phyloP scores from a whole-genome alignment of 64 coral and sea anemone species.

The Pocillopora damicornis region DNA sequence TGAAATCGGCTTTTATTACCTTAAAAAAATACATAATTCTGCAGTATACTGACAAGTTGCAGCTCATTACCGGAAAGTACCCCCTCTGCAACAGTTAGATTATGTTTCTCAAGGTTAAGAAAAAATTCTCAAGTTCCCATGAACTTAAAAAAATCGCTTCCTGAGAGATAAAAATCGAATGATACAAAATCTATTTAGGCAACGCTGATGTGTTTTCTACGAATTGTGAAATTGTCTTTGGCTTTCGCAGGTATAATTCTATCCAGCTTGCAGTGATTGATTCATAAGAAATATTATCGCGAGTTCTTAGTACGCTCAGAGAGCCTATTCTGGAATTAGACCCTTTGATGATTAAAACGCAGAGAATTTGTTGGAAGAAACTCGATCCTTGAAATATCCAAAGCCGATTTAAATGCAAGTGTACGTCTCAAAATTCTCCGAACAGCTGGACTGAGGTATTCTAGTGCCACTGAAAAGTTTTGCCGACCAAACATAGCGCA shows the following conservation, averaged over 20 bases:
- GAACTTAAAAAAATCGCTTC: background rate
- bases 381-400: background rate
- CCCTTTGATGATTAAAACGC: background rate
- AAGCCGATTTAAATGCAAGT: background rate
- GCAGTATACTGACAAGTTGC: background rate
- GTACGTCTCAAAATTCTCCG: background rate
- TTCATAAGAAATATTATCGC: background rate
- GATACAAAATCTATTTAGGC: background rate
- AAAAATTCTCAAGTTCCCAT: background rate
- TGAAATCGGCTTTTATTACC: background rate
- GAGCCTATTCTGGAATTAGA: background rate
- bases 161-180: background rate
- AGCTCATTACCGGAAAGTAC: background rate
- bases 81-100: background rate
- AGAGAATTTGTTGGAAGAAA: background rate
- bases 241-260: background rate
- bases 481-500: background rate
- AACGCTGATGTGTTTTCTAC: background rate
- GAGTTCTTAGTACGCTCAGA: background rate
- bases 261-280: background rate
- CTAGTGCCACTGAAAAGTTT: background rate
- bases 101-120: background rate
- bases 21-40: background rate
- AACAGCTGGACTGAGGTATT: background rate
- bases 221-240: background rate